phyloP scores from a whole-genome alignment of 2,888 invertebrate genomes.

The Agrochola lychnidis region DNA sequence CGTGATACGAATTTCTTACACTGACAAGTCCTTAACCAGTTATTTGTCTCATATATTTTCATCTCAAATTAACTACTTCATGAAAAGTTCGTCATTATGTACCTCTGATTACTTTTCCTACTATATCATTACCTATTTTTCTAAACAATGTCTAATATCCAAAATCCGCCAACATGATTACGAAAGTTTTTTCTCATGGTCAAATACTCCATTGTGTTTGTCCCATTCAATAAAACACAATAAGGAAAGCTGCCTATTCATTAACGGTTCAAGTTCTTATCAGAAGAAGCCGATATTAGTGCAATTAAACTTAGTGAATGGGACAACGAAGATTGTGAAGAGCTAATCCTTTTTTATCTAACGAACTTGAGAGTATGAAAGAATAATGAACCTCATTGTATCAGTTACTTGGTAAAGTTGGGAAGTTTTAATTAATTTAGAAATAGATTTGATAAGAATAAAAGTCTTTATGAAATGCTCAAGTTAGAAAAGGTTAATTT shows the following conservation, averaged over 20 bases:
- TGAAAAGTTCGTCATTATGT: background rate
- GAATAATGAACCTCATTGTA: slow-evolving; percentile 43
- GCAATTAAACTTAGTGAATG: slow-evolving; percentile 64
- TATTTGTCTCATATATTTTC: background rate
- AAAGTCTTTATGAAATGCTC: background rate
- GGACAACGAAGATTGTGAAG: slow-evolving; percentile 46
- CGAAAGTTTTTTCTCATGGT: slow-evolving; percentile 20
- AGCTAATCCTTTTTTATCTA: slow-evolving; percentile 53
- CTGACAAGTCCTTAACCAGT: background rate
- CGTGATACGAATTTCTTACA: background rate
- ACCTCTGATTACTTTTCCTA: background rate
- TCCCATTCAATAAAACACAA: slow-evolving; percentile 47
- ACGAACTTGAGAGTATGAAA: slow-evolving; percentile 42
- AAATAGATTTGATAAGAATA: slow-evolving; percentile 18
- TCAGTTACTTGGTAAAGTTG: slow-evolving; percentile 36
- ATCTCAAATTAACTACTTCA: background rate
- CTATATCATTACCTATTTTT: background rate
- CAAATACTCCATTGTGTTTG: slow-evolving; percentile 47
- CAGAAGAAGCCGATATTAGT: slow-evolving; percentile 50
- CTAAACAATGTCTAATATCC: slow-evolving; percentile 1
- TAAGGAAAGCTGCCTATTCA: slow-evolving; percentile 56
- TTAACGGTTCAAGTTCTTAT: slow-evolving; percentile 53
- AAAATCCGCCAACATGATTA: background rate
- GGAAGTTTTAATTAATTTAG: slow-evolving; percentile 50
- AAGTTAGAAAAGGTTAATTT: background rate